A percentile compares a stretch with the other conserved stretches of the same genome.
phyloP scores from a whole-genome alignment of 2,797 vertebrate genomes.

The Muraenolepis orangiensis region DNA sequence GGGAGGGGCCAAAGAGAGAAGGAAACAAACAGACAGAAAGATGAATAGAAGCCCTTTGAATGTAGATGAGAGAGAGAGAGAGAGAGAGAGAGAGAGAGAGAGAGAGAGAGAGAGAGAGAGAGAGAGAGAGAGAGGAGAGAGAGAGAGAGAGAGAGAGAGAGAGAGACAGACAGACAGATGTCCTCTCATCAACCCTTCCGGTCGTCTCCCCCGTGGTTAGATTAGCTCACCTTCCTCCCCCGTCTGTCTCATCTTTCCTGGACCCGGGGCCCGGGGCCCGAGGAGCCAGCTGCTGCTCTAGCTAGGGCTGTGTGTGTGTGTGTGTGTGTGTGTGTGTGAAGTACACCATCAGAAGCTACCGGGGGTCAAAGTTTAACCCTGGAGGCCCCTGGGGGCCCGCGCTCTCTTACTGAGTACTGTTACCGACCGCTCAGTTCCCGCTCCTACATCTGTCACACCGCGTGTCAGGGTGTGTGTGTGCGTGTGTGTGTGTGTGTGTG shows the following conservation, averaged over 20 bases:
- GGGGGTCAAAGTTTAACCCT: conserved; percentile 16
- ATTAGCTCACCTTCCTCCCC: conserved; percentile 25
- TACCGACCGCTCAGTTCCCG: not conserved
- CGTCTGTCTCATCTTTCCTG: conserved; percentile 28
- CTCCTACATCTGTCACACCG: not conserved
- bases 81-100: not conserved
- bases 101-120: no score
- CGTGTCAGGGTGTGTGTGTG: not conserved
- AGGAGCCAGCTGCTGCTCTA: not conserved
- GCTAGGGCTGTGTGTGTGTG: not conserved
- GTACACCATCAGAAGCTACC: conserved; percentile 25
- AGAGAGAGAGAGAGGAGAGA: no score
- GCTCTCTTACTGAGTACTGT: not conserved
- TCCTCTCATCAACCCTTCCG: conserved; percentile 2
- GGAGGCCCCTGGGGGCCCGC: not conserved
- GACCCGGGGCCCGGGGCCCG: not conserved
- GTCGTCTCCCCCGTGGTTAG: not conserved
- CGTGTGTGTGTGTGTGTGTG: not conserved
- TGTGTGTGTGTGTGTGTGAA: conserved; percentile 15
- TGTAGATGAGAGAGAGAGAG: not conserved
- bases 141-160: not conserved
- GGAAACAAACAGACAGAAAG: not conserved
- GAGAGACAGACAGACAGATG: not conserved
- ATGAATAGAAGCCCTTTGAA: not conserved
- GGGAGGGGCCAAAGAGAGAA: not conserved